A percentile compares a stretch with the other conserved stretches of the same genome.
These are phyloP conservation scores for Stenchaetothrips biformis DNA, from an alignment of 2,888 invertebrate species.

Conservation along the genomic window DNA sequence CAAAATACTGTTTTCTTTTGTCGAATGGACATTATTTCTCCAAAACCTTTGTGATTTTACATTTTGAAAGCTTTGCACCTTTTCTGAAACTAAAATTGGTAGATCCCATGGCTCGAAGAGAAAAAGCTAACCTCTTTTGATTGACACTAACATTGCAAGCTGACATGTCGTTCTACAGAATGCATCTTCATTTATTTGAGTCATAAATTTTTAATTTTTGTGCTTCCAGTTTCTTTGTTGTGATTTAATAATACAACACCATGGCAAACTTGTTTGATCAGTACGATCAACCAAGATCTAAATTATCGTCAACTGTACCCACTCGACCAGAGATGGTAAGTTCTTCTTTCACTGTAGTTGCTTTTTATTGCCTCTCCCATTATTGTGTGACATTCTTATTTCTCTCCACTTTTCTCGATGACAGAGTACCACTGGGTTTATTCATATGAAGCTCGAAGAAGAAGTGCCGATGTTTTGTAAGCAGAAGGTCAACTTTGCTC, in stretches of 20 bases:
- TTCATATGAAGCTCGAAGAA: conserved; percentile 59
- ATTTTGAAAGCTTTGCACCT: too few species aligned
- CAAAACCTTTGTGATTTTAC: too few species aligned
- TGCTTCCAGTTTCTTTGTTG: neutral
- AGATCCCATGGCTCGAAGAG: too few species aligned
- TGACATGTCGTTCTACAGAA: too few species aligned
- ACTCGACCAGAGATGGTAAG: conserved; percentile 50
- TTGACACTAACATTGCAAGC: too few species aligned
- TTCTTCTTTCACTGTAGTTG: conserved; percentile 29
- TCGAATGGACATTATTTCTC: too few species aligned
- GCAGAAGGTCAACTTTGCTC: conserved; percentile 73
- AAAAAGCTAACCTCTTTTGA: too few species aligned
- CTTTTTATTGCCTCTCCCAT: conserved; percentile 24
- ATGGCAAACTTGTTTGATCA: conserved; percentile 2
- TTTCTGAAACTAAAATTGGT: too few species aligned
- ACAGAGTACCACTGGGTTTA: conserved; percentile 46
- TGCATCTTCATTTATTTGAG: neutral
- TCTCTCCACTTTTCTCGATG: conserved; percentile 42
- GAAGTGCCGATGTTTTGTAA: conserved; percentile 83
- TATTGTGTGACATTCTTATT: neutral
- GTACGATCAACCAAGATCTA: conserved; percentile 40
- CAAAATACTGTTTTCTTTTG: too few species aligned
- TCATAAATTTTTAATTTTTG: neutral
- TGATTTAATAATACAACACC: neutral
- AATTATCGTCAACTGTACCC: conserved; percentile 39